These are phyloP conservation scores for Pachyramphus minor DNA, from an alignment of 2,113 vertebrate genomes.

Conservation along the genomic window DNA sequence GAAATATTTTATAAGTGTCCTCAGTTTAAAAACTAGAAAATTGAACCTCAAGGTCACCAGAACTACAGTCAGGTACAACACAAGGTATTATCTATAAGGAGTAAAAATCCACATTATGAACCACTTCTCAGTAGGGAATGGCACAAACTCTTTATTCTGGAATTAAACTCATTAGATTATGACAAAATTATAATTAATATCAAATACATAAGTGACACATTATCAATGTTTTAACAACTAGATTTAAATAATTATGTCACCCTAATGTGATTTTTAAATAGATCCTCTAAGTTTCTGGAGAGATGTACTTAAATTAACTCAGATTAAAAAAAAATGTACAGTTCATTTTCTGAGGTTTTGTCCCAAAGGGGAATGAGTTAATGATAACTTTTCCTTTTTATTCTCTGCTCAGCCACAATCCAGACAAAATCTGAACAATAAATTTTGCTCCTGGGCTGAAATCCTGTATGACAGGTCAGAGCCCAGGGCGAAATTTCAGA, in stretches of 20 bases:
- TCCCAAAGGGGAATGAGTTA: background rate
- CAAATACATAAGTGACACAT: background rate
- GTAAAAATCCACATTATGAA: background rate
- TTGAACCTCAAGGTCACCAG: background rate
- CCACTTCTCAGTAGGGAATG: background rate
- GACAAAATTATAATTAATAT: background rate
- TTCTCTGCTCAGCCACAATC: background rate
- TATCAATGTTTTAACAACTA: background rate
- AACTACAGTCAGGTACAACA: background rate
- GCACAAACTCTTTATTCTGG: background rate
- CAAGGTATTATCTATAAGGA: fast-evolving
- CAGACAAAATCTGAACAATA: background rate
- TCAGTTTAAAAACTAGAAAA: background rate
- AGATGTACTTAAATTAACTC: background rate
- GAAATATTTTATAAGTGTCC: background rate
- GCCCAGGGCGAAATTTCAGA: background rate
- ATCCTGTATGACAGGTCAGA: background rate
- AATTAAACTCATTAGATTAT: background rate
- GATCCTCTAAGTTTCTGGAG: background rate
- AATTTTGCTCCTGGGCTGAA: conserved; percentile 21
- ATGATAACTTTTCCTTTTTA: background rate
- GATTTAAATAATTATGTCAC: background rate
- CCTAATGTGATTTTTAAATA: background rate
- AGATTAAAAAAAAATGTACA: background rate
- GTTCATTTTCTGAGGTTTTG: background rate